phyloP scores from a whole-genome alignment of 2,888 invertebrate species.

The Tenthredo mesomela region DNA sequence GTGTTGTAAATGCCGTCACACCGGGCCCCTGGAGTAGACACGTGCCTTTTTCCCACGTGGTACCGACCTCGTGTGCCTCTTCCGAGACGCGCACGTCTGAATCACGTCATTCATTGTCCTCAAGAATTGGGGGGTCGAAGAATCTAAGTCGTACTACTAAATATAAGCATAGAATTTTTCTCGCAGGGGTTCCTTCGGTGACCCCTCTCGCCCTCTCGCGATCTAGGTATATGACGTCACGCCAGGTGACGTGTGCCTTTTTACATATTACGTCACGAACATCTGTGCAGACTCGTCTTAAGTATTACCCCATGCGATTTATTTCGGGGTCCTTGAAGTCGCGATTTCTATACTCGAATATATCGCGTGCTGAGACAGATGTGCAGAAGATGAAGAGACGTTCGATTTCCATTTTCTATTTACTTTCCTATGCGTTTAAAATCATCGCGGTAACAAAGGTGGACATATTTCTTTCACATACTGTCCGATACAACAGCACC shows the following conservation, averaged over 20 bases:
- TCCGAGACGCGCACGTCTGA: conserved; percentile 61
- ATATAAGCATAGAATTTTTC: background rate
- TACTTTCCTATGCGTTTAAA: background rate
- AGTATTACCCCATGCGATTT: background rate
- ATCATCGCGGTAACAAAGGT: background rate
- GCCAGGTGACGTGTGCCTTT: conserved; percentile 70
- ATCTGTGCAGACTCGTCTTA: conserved; percentile 13
- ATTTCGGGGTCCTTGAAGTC: background rate
- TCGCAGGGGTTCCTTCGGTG: conserved; percentile 6
- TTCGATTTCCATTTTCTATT: background rate
- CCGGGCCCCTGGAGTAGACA: conserved; percentile 60
- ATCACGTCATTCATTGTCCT: conserved; percentile 63
- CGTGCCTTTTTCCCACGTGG: conserved; percentile 76
- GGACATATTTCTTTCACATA: background rate
- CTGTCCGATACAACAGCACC: background rate
- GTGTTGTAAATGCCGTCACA: conserved; percentile 58
- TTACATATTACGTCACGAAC: conserved; percentile 68
- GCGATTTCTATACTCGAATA: background rate
- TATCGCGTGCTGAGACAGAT: conserved; percentile 26
- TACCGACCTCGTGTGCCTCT: conserved; percentile 60
- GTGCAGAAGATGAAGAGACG: background rate
- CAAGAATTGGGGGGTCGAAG: background rate
- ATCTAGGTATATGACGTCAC: conserved; percentile 65
- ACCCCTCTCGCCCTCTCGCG: conserved; percentile 57
- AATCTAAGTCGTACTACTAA: conserved; percentile 14